A percentile compares a stretch with the other conserved stretches of the same genome.
These are phyloP conservation scores for Plagodis pulveraria DNA, from an alignment of 2,888 invertebrate genomes.

Conservation along the genomic window DNA sequence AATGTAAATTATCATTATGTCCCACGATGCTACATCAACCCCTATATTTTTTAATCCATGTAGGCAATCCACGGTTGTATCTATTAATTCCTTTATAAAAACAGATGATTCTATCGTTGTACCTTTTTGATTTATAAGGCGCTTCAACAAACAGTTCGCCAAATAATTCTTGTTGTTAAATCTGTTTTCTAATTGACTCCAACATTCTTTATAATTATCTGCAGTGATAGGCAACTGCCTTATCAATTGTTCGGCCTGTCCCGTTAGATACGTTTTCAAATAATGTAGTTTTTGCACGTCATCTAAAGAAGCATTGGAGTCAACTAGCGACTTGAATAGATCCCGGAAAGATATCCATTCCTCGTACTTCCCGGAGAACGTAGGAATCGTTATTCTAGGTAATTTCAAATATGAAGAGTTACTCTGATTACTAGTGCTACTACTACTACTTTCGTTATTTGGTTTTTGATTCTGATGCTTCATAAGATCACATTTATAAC, in stretches of 20 bases:
- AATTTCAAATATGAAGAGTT: background rate
- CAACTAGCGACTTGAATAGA: conserved; percentile 12
- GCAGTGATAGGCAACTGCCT: conserved; percentile 11
- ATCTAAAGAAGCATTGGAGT: conserved; percentile 3
- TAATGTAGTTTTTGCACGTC: conserved; percentile 17
- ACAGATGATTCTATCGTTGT: background rate
- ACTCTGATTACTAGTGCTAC: background rate
- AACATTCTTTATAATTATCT: conserved; percentile 12
- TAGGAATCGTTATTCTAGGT: conserved; percentile 6
- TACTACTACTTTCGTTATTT: background rate
- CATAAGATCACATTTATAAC: background rate
- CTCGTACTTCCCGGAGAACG: conserved; percentile 12
- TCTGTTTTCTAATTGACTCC: background rate
- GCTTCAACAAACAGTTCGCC: too few relatives aligned
- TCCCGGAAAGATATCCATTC: conserved; percentile 16
- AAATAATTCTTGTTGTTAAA: too few relatives aligned
- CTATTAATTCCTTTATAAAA: background rate
- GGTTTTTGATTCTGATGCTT: background rate
- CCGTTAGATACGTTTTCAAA: conserved; percentile 10
- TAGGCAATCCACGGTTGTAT: background rate
- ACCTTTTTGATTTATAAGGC: conserved; percentile 1
- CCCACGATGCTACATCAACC: background rate
- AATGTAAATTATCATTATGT: background rate
- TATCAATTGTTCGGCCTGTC: conserved; percentile 10
- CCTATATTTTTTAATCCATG: background rate